Base-by-base conservation (phyloP, 2,113 vertebrate genomes). In the Pagrus major region DNA sequence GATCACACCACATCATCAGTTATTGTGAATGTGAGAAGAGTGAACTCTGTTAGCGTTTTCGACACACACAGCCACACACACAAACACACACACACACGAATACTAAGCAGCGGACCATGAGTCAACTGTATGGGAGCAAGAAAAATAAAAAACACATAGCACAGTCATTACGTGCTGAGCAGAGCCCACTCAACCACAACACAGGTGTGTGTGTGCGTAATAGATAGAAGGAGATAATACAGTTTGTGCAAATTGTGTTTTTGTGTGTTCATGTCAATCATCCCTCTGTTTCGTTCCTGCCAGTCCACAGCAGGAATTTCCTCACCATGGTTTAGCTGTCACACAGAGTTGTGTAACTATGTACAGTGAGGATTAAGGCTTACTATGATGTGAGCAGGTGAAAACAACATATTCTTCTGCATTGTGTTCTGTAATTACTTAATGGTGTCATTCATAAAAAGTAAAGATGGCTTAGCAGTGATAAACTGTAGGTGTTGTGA, bases 121-220 rank as follows among this genome's bases (percentile, higher is more conserved):
- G 89, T 88, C 89, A 90, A 88, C 86, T 83, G 68, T 89, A 79
- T 31, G 37, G 85, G 85, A 86, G 83, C 78, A 82, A 88, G 80
- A 77, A 87, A 87, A 91, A 90, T 81, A 91, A 88, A 89, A 89
- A 80, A 18, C 83, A 78, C 88, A 90, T 90, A 90, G 89, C 89
- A 33, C 76, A 88, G 82, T 88, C 91, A 86, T 90, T 86, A 87
- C 56, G 80, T 85, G 80, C 69, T 78, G 81, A 91, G 60, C 59
- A 39, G 74, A 82, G 78, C 78, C 84, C 91, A 88, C 72, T 93
- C 84, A 89, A 86, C 71, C 91, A 88, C 35, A 90, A 84, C 66
- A 41, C 51, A 56, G 52, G 35, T 35, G 63, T 55, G 71, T 80
- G 73, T 83, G 41, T 56, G 73, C 64, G 31, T 73, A 51, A 29